Evolutionary conservation across 2,113 vertebrate species (phyloP).

Genomic region (Gnathonemus echidnorhynchus): DNA sequence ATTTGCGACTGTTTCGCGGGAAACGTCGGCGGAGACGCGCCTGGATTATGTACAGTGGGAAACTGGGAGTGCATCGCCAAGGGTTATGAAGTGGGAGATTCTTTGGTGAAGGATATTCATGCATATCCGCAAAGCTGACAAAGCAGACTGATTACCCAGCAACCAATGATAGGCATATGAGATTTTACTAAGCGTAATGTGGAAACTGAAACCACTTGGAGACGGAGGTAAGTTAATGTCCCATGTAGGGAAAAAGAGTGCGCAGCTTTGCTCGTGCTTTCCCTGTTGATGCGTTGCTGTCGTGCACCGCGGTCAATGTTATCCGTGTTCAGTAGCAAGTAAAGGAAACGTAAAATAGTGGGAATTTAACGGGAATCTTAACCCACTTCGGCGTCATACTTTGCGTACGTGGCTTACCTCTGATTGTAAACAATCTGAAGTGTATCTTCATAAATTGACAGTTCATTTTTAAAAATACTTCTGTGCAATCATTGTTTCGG

Average conservation of each 20-base stretch:
- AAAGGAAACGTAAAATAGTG: not conserved
- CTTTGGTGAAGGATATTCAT: not conserved
- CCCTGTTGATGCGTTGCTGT: not conserved
- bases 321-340: not conserved
- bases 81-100: not conserved
- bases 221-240: not conserved
- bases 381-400: not conserved
- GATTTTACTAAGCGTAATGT: slow-evolving; percentile 42
- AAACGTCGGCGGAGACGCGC: not conserved
- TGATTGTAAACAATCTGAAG: not conserved
- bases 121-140: not conserved
- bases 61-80: not conserved
- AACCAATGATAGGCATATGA: not conserved
- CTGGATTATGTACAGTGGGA: not conserved
- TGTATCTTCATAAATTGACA: not conserved
- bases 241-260: not conserved
- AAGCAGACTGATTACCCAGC: not conserved
- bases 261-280: not conserved
- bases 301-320: too few relatives aligned
- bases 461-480: not conserved
- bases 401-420: not conserved
- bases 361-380: not conserved
- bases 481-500: not conserved
- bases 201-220: slow-evolving; percentile 51
- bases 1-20: not conserved